These are phyloP conservation scores for Strigamia crassipes DNA, from an alignment of 2,888 invertebrate genomes.

Conservation along the genomic window DNA sequence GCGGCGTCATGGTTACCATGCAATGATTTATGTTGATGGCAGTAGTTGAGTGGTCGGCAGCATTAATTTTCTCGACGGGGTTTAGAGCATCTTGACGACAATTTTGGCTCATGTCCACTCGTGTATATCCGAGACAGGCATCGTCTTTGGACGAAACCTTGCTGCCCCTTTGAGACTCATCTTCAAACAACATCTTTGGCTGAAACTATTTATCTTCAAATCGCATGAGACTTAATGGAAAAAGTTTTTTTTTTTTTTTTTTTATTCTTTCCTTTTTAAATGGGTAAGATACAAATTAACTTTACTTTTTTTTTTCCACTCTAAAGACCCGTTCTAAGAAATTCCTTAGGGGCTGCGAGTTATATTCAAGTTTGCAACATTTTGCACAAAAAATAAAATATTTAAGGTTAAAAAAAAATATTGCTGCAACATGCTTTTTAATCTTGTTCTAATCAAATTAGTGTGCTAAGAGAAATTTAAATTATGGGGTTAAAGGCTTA, in stretches of 20 bases:
- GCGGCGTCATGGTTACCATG: slow-evolving; percentile 27
- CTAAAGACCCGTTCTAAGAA: background rate
- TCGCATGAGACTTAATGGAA: background rate
- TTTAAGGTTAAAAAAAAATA: background rate
- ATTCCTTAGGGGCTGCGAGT: background rate
- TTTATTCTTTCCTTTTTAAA: background rate
- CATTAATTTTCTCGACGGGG: slow-evolving; percentile 27
- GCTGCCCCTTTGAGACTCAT: slow-evolving; percentile 11
- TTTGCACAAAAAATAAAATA: background rate
- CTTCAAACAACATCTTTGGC: background rate
- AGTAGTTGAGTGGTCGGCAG: slow-evolving; percentile 37
- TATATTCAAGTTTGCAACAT: background rate
- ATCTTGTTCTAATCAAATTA: slow-evolving; percentile 32
- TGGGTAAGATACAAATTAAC: slow-evolving; percentile 29
- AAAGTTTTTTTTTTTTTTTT: background rate
- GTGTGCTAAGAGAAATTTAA: slow-evolving; percentile 32
- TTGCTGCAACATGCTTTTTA: slow-evolving; percentile 24
- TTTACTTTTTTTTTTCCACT: background rate
- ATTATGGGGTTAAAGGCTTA: slow-evolving; percentile 32
- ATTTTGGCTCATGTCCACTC: slow-evolving; percentile 19
- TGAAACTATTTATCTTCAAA: slow-evolving; percentile 20
- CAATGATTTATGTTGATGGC: slow-evolving; percentile 42
- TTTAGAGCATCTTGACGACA: background rate
- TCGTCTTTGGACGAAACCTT: background rate
- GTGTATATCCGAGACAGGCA: background rate